phyloP scores from a whole-genome alignment of 2,113 vertebrate species.

The Aldabrachelys gigantea region DNA sequence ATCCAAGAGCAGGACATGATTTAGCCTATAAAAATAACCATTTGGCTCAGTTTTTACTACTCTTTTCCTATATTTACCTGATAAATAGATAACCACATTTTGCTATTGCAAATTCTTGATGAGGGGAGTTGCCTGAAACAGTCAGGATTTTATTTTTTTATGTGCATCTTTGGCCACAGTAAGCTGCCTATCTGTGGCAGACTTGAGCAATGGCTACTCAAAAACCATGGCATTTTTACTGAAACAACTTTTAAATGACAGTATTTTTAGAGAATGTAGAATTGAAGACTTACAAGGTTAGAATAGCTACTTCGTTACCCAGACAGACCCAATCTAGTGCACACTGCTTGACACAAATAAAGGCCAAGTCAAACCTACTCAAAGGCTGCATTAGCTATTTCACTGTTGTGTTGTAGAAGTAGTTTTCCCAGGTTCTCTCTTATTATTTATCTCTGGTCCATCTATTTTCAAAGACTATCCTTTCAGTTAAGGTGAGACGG shows the following conservation, averaged over 20 bases:
- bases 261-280: neutral
- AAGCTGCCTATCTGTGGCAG: neutral
- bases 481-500: accelerated
- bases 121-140: accelerated
- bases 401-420: neutral
- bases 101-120: neutral
- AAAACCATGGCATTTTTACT: neutral
- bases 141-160: neutral
- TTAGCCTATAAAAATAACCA: neutral
- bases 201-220: neutral
- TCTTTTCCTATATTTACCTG: neutral
- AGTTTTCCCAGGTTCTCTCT: neutral
- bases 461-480: neutral
- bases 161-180: neutral
- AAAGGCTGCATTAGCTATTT: neutral
- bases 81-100: neutral
- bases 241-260: neutral
- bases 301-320: neutral
- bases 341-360: neutral
- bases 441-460: neutral
- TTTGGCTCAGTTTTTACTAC: neutral
- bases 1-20: neutral
- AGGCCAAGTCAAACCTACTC: neutral
- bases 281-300: neutral
- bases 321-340: neutral